These are phyloP conservation scores for Gallinago jamesoni DNA, from an alignment of 2,113 vertebrate species.

Conservation along the genomic window DNA sequence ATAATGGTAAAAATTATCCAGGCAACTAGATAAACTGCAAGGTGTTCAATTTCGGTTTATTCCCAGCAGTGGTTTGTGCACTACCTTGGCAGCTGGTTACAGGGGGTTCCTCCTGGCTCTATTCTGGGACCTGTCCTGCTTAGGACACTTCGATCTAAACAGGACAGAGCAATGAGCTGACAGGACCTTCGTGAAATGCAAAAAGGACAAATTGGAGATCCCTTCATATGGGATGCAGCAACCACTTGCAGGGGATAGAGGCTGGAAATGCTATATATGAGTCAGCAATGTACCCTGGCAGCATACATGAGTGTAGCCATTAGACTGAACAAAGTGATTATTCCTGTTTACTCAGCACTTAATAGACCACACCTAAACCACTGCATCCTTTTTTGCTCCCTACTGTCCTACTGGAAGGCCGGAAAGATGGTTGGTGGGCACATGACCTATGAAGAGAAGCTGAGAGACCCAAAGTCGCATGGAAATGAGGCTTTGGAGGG, in stretches of 20 bases:
- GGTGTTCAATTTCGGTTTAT: not conserved
- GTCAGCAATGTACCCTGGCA: not conserved
- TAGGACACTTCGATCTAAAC: not conserved
- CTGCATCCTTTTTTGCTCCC: not conserved
- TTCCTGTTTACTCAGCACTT: conserved; percentile 14
- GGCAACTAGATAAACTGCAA: not conserved
- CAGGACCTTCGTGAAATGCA: not conserved
- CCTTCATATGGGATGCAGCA: not conserved
- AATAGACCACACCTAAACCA: conserved; percentile 1
- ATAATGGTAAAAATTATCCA: not conserved
- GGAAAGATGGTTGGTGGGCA: not conserved
- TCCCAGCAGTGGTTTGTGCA: not conserved
- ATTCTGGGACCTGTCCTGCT: not conserved
- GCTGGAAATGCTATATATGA: not conserved
- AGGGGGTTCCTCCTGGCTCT: not conserved
- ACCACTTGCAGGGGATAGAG: not conserved
- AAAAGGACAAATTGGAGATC: not conserved
- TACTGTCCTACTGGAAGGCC: not conserved
- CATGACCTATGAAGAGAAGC: not conserved
- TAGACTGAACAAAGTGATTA: not conserved
- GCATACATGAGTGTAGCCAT: not conserved
- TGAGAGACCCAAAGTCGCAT: not conserved
- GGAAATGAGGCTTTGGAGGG: not conserved
- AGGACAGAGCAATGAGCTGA: not conserved
- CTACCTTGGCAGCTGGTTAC: not conserved